phyloP scores from a whole-genome alignment of 2,888 invertebrate species.

The Sminthurinus aureus region DNA sequence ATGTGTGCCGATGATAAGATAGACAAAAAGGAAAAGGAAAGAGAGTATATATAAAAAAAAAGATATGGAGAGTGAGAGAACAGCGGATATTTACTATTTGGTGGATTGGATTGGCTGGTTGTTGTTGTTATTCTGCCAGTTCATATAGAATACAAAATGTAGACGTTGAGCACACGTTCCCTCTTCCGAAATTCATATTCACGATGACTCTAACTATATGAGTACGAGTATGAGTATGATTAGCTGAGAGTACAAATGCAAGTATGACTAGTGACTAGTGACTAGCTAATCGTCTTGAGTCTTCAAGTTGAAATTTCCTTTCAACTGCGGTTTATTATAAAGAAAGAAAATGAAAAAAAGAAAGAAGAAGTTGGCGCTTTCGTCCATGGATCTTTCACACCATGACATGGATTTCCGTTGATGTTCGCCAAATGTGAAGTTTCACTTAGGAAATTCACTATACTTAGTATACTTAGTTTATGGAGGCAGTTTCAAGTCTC shows the following conservation, averaged over 20 bases:
- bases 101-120: background rate
- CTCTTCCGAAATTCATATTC: background rate
- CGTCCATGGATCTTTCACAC: background rate
- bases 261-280: background rate
- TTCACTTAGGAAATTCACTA: background rate
- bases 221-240: too few species aligned
- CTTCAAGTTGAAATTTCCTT: background rate
- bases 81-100: background rate
- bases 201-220: background rate
- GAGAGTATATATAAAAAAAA: too few species aligned
- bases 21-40: background rate
- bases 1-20: background rate
- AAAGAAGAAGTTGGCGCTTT: background rate
- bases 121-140: background rate
- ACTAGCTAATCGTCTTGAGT: background rate
- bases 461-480: background rate
- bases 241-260: too few species aligned
- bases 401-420: constrained; percentile 28
- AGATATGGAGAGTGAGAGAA: background rate
- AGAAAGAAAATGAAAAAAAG: background rate
- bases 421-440: constrained; percentile 10
- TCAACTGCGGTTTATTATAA: constrained; percentile 10
- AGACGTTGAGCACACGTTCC: background rate
- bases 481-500: background rate
- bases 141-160: background rate